Conservation (phyloP, 2,888 invertebrate genomes). For the Eilema griseolum region DNA sequence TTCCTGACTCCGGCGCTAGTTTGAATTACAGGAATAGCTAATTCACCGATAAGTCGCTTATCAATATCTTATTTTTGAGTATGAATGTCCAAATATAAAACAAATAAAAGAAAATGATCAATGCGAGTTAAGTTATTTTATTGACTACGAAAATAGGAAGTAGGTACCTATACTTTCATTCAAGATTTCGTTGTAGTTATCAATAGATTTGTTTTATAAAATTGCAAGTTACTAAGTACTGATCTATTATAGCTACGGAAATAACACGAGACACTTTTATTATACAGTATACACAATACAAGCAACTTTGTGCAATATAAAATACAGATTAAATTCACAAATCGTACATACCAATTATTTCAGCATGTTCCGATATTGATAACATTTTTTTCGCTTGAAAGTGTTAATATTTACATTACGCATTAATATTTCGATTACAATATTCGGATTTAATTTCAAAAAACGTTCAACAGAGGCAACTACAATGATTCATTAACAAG, state of each 20-base stretch:
- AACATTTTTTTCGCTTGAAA: slow-evolving; percentile 16
- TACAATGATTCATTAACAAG: slow-evolving; percentile 35
- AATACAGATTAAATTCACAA: slow-evolving; percentile 31
- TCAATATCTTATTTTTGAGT: not conserved
- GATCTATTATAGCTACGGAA: slow-evolving; percentile 18
- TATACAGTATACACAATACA: slow-evolving; percentile 21
- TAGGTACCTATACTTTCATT: slow-evolving; percentile 4
- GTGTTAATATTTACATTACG: slow-evolving; percentile 36
- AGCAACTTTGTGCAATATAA: slow-evolving; percentile 32
- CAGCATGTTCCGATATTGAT: slow-evolving; percentile 24
- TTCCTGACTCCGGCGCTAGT: not conserved
- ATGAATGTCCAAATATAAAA: not conserved
- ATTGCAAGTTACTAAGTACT: slow-evolving; percentile 27
- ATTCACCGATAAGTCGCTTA: slow-evolving; percentile 2
- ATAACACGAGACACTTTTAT: slow-evolving; percentile 22
- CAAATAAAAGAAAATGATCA: slow-evolving; percentile 15
- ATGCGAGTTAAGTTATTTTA: slow-evolving; percentile 6
- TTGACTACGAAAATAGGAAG: slow-evolving; percentile 15
- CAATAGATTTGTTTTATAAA: slow-evolving; percentile 14
- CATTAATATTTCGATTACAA: slow-evolving; percentile 30
- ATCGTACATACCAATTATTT: slow-evolving; percentile 26
- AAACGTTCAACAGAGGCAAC: slow-evolving; percentile 33
- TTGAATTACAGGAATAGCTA: not conserved
- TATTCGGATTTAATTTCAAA: slow-evolving; percentile 26
- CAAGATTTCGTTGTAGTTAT: slow-evolving; percentile 28